Evolutionary conservation across 2,113 vertebrate genomes (phyloP), one percentile per base, ranked within the genome.

Genomic region (Scophthalmus maximus): DNA sequence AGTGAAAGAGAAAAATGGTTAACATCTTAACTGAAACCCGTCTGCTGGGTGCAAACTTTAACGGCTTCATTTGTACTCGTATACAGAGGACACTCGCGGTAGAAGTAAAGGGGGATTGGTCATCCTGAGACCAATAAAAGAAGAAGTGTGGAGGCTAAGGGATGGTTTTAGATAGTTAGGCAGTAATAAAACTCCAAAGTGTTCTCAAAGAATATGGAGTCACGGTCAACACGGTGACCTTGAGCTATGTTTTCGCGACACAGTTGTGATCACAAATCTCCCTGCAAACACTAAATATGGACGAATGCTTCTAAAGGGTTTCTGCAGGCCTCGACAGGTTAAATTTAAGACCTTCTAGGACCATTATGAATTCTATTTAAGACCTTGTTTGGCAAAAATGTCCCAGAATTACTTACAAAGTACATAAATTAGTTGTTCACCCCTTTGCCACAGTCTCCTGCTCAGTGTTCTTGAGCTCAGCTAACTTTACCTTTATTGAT

Each of bases 11-110:
- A 76, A 14, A 47, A 59, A 64, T 46, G 67, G 50, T 47, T 46
- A 60, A 80, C 64, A 27, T 76, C 64, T 68, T 56, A 34, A 66
- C 25, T 47, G 61, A 44, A 50, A 68, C 66, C n/a, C 53, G 68
- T 68, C 71, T 34, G 20, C 73, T 50, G 53, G 73, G 42, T 17
- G n/a, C 26, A 66, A 63, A 74, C 60, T 52, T 42, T 27, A 76
- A 68, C 51, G 38, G 71, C 50, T 60, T 70, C 40, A 77, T 79
- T 61, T 71, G 38, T 51, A 52, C 20, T 53, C 38, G n/a, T 26
- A n/a, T n/a, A 34, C 42, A 69, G 59, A 66, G 57, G 76, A 64
- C 36, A 40, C 57, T 50, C 6, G 9, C 60, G 40, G n/a, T n/a
- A n/a, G 14, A 61, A 2, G 49, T n/a, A 18, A 44, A 78, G 55